Conservation (phyloP, 2,888 invertebrate species). For the Aphodius granarius region DNA sequence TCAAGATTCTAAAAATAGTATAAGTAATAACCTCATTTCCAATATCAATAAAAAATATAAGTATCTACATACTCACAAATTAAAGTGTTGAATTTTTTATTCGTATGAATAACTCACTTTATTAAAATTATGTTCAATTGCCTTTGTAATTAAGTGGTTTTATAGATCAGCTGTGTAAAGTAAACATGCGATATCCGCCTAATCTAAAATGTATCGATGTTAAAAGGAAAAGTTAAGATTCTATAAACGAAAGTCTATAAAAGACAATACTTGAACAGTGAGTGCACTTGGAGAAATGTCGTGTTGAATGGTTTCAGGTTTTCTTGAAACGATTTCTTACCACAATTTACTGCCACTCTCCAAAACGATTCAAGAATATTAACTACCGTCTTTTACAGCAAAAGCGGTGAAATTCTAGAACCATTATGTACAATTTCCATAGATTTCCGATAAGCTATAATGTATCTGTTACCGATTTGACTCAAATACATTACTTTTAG, state of each 20-base stretch:
- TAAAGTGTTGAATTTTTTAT: no score
- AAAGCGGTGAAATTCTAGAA: neutral
- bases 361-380: neutral
- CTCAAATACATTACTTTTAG: neutral
- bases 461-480: neutral
- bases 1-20: no score
- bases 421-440: neutral
- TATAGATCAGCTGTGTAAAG: no score
- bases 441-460: neutral
- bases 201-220: neutral
- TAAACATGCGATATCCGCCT: neutral
- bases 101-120: no score
- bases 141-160: no score
- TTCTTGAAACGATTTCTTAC: neutral
- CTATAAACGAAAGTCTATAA: neutral
- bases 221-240: neutral
- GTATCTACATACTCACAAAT: no score
- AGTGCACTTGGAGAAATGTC: neutral
- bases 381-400: neutral
- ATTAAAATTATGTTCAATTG: no score
- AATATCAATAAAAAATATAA: no score
- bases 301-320: neutral
- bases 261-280: neutral
- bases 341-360: neutral
- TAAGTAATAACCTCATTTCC: no score